phyloP scores from a whole-genome alignment of 2,888 invertebrate species.

The Shargacucullia verbasci region DNA sequence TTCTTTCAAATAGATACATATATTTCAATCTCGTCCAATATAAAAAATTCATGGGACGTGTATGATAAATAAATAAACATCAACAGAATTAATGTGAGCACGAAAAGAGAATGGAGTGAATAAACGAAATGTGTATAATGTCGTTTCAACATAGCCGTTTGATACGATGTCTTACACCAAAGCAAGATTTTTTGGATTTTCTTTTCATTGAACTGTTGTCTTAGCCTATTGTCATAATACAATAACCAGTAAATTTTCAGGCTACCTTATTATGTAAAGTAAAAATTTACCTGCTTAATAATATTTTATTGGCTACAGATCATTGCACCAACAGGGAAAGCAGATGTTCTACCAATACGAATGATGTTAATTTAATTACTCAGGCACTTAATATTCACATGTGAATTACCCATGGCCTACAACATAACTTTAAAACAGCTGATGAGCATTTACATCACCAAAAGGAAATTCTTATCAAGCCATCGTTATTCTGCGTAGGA shows the following conservation, averaged over 20 bases:
- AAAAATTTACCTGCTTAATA: too few relatives aligned
- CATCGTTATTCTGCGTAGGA: conserved; percentile 7
- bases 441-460: too few relatives aligned
- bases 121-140: conserved; percentile 12
- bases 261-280: too few relatives aligned
- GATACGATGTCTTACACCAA: neutral
- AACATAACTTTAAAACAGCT: too few relatives aligned
- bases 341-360: conserved; percentile 4
- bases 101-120: conserved; percentile 27
- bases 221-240: too few relatives aligned
- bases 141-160: conserved; percentile 1
- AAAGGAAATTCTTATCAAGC: neutral
- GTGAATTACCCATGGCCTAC: too few relatives aligned
- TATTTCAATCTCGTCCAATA: conserved; percentile 35
- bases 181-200: neutral
- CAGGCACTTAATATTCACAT: neutral
- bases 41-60: conserved; percentile 43
- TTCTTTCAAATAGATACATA: conserved; percentile 21
- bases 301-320: too few relatives aligned
- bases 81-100: conserved; percentile 34
- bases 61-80: conserved; percentile 48
- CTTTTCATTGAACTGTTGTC: too few relatives aligned
- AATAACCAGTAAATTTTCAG: too few relatives aligned
- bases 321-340: neutral
- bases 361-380: conserved; percentile 6